Base-by-base conservation (phyloP, 2,797 vertebrate species). In the Gambusia yucatana region DNA sequence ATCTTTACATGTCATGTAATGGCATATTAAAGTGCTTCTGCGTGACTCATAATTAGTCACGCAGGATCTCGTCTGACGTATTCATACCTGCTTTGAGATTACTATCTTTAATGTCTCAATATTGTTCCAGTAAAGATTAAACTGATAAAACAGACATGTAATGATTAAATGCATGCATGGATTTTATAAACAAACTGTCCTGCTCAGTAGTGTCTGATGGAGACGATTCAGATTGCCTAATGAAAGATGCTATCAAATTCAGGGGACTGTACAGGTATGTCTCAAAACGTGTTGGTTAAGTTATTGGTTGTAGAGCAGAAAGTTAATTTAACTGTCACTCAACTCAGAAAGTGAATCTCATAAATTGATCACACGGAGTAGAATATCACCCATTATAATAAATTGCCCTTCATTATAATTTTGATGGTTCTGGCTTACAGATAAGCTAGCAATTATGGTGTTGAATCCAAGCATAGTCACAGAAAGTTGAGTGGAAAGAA, bases 81-180 rank as follows among this genome's bases (percentile, higher is more conserved):
- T 55, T 41, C 11, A 30, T 48, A 20, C 44, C 8, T 20, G 16
- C 28, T 30, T 48, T 17, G 39, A 25, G 28, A 22, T 36, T n/a
- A 22, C 44, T 5, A 36, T 17, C 71, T 72, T 47, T 20, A 72
- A 50, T 52, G 9, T 16, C 48, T 55, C 6, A 57, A 52, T 52
- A 59, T 44, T 59, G n/a, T 44, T 59, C 52, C 55, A 59, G 73
- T 22, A 75, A 75, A 57, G 52, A 74, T 41, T 59, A 17, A 43
- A 44, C 36, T 30, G 13, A 30, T 59, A 75, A 41, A 20, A 43
- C 11, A 33, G 22, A 39, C 10, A 36, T 30, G 11, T 0, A 16
- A 36, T 76, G 25, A 65, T 44, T n/a, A 47, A 76, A 63, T 76
- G 61, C 36, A 69, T 52, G 46, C 46, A 69, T 76, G 25, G 61